Conservation (phyloP, 2,113 vertebrate species). For the Naja naja region DNA sequence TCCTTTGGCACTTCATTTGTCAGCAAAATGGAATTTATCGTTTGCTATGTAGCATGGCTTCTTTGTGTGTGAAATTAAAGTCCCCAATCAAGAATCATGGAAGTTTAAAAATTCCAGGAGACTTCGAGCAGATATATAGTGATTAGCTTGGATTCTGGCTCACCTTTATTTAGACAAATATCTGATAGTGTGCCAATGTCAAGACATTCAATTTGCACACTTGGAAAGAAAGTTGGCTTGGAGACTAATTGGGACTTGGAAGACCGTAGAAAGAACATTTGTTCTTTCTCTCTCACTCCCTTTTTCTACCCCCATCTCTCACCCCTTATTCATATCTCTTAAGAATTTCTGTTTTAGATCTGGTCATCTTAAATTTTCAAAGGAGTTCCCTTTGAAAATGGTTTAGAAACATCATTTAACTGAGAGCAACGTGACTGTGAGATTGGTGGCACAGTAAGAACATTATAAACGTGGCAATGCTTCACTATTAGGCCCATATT, state of each 20-base stretch:
- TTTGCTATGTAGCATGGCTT: constrained; percentile 52
- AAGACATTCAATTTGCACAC: constrained; percentile 43
- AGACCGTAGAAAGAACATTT: constrained; percentile 35
- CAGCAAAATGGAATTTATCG: constrained; percentile 69
- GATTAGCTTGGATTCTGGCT: constrained; percentile 68
- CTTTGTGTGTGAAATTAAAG: constrained; percentile 58
- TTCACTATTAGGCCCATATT: neutral
- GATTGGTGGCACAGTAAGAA: no score
- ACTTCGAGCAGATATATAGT: constrained; percentile 46
- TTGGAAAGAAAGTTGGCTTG: constrained; percentile 59
- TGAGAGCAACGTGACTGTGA: neutral
- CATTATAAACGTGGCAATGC: neutral
- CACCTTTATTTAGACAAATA: constrained; percentile 74
- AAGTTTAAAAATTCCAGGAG: constrained; percentile 59
- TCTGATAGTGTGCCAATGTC: constrained; percentile 61
- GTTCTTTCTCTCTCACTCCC: neutral
- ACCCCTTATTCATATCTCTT: constrained; percentile 13
- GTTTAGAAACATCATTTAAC: neutral
- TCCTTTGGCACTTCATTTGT: constrained; percentile 51
- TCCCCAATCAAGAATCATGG: constrained; percentile 61
- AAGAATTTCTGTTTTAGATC: neutral
- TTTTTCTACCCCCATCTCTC: neutral
- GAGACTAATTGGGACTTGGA: constrained; percentile 63
- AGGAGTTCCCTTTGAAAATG: neutral
- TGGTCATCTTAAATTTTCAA: constrained; percentile 34